phyloP scores from a whole-genome alignment of 2,797 vertebrate species.

The Periophthalmus magnuspinnatus region DNA sequence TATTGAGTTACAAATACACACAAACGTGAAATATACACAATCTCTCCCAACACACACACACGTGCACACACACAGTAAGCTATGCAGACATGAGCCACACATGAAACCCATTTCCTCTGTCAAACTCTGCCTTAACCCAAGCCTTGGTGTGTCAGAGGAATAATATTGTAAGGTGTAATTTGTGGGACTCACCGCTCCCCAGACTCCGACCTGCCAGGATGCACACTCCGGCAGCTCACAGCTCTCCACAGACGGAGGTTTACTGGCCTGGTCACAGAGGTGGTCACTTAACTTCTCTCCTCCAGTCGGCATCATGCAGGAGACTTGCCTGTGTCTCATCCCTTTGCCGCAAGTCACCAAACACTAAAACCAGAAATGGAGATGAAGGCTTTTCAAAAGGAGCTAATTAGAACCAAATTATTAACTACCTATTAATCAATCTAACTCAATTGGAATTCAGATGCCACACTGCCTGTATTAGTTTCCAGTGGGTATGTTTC shows the following conservation, averaged over 20 bases:
- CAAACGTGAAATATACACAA: slow-evolving; percentile 39
- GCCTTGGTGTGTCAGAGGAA: slow-evolving; percentile 17
- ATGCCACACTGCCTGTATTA: too few relatives aligned
- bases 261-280: slow-evolving; percentile 81
- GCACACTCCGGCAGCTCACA: slow-evolving; percentile 88
- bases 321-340: slow-evolving; percentile 83
- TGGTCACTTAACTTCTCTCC: slow-evolving; percentile 83
- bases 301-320: slow-evolving; percentile 76
- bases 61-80: slow-evolving; percentile 29
- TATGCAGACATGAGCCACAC: slow-evolving; percentile 45
- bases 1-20: slow-evolving; percentile 55
- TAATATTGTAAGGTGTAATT: slow-evolving; percentile 15
- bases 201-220: slow-evolving; percentile 90
- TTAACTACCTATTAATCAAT: too few relatives aligned
- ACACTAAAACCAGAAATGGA: slow-evolving; percentile 74
- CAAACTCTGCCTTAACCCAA: slow-evolving; percentile 30
- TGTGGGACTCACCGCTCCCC: slow-evolving; percentile 87
- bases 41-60: slow-evolving; percentile 30
- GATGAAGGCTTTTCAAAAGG: background rate
- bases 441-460: too few relatives aligned
- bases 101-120: slow-evolving; percentile 57
- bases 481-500: too few relatives aligned
- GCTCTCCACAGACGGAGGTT: slow-evolving; percentile 77
- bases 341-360: slow-evolving; percentile 91
- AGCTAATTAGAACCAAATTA: too few relatives aligned